These are phyloP conservation scores for Cynopterus sphinx DNA, from an alignment of 2,797 vertebrate species.

Conservation along the genomic window DNA sequence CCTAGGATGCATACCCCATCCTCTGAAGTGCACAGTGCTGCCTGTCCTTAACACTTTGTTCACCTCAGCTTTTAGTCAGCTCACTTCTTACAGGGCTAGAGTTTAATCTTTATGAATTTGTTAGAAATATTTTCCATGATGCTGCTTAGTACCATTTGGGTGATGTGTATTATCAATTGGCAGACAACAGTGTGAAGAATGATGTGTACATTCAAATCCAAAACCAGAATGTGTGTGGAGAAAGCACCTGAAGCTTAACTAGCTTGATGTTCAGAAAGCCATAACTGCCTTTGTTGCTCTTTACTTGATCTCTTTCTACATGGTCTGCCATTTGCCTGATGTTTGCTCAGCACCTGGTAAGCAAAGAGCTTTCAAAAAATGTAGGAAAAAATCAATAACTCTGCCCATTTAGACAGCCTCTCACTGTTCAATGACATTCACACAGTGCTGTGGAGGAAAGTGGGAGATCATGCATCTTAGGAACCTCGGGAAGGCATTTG, in stretches of 20 bases:
- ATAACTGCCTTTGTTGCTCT: constrained; percentile 29
- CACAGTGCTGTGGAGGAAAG: constrained; percentile 76
- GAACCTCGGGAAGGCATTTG: constrained; percentile 75
- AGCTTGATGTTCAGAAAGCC: constrained; percentile 23
- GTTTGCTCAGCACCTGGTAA: constrained; percentile 83
- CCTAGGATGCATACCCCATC: neutral
- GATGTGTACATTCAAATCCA: constrained; percentile 26
- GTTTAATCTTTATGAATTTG: neutral
- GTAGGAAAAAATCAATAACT: constrained; percentile 85
- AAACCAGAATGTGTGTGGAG: neutral
- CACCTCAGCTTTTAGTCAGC: neutral
- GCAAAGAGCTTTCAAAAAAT: constrained; percentile 80
- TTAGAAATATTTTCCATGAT: constrained; percentile 39
- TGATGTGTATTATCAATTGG: neutral
- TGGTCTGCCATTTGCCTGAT: constrained; percentile 77
- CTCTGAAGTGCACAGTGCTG: neutral
- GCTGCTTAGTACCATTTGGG: neutral
- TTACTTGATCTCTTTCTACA: constrained; percentile 65
- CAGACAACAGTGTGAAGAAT: constrained; percentile 47
- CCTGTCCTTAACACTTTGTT: neutral
- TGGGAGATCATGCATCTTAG: constrained; percentile 80
- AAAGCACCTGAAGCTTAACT: constrained; percentile 13
- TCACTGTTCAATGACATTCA: constrained; percentile 81
- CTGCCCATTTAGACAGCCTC: constrained; percentile 83
- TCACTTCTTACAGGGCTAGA: neutral